Evolutionary conservation across 2,888 invertebrate species (phyloP).

Genomic region (Melinopterus prodromus): DNA sequence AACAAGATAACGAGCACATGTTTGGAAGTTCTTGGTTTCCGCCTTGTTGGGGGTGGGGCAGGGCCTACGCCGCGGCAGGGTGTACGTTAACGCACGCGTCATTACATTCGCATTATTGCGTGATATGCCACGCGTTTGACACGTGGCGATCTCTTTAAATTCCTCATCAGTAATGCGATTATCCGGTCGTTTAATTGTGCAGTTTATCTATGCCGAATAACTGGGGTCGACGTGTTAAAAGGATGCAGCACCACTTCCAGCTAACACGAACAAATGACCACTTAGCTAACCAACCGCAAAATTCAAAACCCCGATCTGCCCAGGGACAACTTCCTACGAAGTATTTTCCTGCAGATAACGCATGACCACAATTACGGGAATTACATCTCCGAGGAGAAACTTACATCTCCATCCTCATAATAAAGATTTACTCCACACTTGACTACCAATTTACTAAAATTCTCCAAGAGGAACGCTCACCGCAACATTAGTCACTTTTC

Average conservation of each 20-base stretch:
- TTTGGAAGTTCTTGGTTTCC: constrained; percentile 26
- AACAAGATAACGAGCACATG: constrained; percentile 24
- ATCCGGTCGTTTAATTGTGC: neutral
- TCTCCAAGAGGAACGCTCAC: neutral
- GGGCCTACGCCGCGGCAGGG: constrained; percentile 46
- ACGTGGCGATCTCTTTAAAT: constrained; percentile 38
- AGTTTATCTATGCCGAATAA: constrained; percentile 54
- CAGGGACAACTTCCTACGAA: neutral
- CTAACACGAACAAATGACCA: constrained; percentile 60
- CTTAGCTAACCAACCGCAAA: constrained; percentile 59
- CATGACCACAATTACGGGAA: constrained; percentile 4
- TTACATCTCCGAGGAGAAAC: neutral
- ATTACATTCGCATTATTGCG: constrained; percentile 46
- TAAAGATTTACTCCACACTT: neutral
- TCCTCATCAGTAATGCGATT: neutral
- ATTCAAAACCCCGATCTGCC: constrained; percentile 41
- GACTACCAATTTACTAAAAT: neutral
- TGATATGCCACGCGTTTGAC: constrained; percentile 45
- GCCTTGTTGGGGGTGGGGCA: constrained; percentile 13
- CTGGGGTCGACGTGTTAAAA: constrained; percentile 59
- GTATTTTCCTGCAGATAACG: neutral
- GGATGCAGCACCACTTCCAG: constrained; percentile 51
- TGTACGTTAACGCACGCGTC: constrained; percentile 44
- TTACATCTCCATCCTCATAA: neutral
- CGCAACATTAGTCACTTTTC: neutral